A percentile compares a stretch with the other conserved stretches of the same genome.
Conservation (phyloP, 2,113 vertebrate genomes). For the Butorides virescens region DNA sequence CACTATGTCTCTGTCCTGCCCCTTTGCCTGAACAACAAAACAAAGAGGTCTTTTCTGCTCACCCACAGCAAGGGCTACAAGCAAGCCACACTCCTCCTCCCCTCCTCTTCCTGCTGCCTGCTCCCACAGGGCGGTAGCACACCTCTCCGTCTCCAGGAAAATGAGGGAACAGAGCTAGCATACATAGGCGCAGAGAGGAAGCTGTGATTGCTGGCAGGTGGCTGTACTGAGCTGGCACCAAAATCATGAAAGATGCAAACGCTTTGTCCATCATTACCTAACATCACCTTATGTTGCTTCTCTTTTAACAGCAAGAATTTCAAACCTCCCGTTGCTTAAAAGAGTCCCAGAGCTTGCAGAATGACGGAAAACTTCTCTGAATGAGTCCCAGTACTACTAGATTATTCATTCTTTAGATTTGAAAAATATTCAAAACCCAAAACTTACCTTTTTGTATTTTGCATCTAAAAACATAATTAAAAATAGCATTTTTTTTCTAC, state of each 20-base stretch:
- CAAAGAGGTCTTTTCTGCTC: not conserved
- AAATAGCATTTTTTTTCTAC: not conserved
- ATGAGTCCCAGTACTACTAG: not conserved
- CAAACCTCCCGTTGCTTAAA: not conserved
- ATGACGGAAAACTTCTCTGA: not conserved
- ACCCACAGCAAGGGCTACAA: not conserved
- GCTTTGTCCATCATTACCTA: not conserved
- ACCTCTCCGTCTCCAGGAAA: not conserved
- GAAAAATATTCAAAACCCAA: not conserved
- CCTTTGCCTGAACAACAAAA: not conserved
- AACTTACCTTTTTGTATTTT: not conserved
- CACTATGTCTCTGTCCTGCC: not conserved
- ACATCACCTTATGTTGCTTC: not conserved
- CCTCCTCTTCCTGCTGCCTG: not conserved
- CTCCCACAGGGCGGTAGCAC: not conserved
- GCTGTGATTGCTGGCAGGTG: not conserved
- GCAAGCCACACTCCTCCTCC: rapidly evolving
- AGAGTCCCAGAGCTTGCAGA: not conserved
- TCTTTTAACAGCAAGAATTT: not conserved
- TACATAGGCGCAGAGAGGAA: not conserved
- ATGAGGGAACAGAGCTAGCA: not conserved
- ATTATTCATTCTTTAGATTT: not conserved
- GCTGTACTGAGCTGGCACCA: not conserved
- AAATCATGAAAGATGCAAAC: not conserved
- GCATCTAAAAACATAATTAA: not conserved